Base-by-base conservation (phyloP, 2,797 vertebrate genomes). In the Galagoides demidoff region DNA sequence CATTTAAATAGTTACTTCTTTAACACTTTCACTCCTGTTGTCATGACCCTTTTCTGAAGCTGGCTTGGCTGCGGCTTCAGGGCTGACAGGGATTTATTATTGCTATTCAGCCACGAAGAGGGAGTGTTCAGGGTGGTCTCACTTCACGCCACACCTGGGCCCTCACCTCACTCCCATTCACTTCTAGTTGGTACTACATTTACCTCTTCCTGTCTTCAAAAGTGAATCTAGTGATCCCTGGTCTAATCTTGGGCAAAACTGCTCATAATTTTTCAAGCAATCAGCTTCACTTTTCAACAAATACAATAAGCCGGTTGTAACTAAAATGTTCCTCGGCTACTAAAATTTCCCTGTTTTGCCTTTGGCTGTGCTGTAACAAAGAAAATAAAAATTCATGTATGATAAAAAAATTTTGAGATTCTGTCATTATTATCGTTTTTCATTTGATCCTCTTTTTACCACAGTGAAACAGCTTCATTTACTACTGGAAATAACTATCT, bases 11-110 rank as follows among this genome's bases (percentile, higher is more conserved):
- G 97, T 97, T 92, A 98, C 97, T 98, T 96, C 96, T 98, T 99
- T 99, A 99, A 99, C 98, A 85, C 98, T 97, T 98, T 98, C 95
- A n/a, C 90, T 70, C 89, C 98, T 85, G 90, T 73, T 83, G 97
- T 61, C 17, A 10, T 83, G 97, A 92, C 23, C 0, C 34, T 64
- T 89, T 95, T 89, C 45, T 76, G 63, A 0, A 13, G 64, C 92
- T 92, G 61, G 3, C 6, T 83, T n/a, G 68, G 20, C 85, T 2
- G 43, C 45, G 82, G 31, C 25, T 45, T 4, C 1, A 2, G 34
- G 45, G 14, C 25, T 45, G 10, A 45, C 86, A 29, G 4, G 20
- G 71, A 4, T 85, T 90, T 93, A 31, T 87, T 59, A 27, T 37
- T 82, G 57, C 17, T 63, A 6, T 66, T 88, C 1, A 29, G 17